phyloP scores from a whole-genome alignment of 2,888 invertebrate species.

The Nasonia oneida region DNA sequence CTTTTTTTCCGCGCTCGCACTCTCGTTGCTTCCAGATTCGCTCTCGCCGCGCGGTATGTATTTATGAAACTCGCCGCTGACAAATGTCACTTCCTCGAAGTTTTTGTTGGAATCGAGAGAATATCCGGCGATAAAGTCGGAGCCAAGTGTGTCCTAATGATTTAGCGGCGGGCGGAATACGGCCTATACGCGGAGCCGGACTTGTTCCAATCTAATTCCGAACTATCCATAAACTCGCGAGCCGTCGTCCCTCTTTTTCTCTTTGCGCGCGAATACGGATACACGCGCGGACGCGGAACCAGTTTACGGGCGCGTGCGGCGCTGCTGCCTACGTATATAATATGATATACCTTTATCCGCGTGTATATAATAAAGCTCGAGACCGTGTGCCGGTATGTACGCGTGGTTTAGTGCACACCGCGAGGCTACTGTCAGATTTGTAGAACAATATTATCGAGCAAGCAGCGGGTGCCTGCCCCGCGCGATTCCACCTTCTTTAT shows the following conservation, averaged over 20 bases:
- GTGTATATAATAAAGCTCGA: conserved; percentile 19
- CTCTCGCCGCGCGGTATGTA: not conserved
- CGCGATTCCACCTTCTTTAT: conserved; percentile 53
- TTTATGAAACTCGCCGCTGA: conserved; percentile 25
- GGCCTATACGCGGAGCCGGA: not conserved
- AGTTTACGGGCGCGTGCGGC: conserved; percentile 50
- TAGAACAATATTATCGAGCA: conserved; percentile 72
- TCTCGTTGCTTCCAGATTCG: conserved; percentile 44
- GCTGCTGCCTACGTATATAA: not conserved
- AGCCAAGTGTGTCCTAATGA: not conserved
- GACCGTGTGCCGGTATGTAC: not conserved
- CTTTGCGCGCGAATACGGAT: conserved; percentile 26
- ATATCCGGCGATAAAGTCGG: conserved; percentile 3
- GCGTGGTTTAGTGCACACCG: conserved; percentile 57
- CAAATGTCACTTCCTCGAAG: conserved; percentile 28
- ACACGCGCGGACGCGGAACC: conserved; percentile 48
- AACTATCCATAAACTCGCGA: not conserved
- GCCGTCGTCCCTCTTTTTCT: not conserved
- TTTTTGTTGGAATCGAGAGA: conserved; percentile 3
- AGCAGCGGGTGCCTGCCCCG: conserved; percentile 53
- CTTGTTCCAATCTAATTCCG: conserved; percentile 43
- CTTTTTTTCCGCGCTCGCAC: conserved; percentile 22
- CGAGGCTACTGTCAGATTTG: conserved; percentile 68
- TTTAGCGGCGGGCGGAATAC: not conserved
- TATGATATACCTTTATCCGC: conserved; percentile 9